phyloP scores from a whole-genome alignment of 2,888 invertebrate genomes.

The Deladenus siricidicola region DNA sequence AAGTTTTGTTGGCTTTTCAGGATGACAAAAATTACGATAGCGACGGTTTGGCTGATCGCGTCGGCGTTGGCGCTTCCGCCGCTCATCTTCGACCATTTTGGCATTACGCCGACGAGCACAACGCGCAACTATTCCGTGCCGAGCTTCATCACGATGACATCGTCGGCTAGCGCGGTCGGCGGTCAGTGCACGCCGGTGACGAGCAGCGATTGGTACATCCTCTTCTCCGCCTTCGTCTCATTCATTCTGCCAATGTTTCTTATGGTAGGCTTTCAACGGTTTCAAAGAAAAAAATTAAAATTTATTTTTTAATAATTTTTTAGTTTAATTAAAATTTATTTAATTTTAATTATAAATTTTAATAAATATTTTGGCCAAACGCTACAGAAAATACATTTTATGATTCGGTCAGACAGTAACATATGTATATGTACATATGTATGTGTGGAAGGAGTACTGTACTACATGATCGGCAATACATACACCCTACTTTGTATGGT shows the following conservation, averaged over 20 bases:
- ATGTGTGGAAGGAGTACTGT: too few relatives aligned
- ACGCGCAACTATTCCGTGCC: too few relatives aligned
- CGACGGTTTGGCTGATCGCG: slow-evolving; percentile 76
- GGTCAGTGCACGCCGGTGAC: slow-evolving; percentile 39
- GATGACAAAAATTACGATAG: slow-evolving; percentile 44
- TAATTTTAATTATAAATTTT: too few relatives aligned
- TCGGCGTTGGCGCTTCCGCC: slow-evolving; percentile 93
- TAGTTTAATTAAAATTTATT: too few relatives aligned
- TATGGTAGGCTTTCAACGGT: slow-evolving; percentile 34
- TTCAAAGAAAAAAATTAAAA: too few relatives aligned
- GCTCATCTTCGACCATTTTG: slow-evolving; percentile 60
- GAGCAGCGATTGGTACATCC: slow-evolving; percentile 40
- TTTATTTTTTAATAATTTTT: too few relatives aligned
- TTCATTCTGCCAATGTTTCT: slow-evolving; percentile 49
- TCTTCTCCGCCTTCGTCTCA: slow-evolving; percentile 50
- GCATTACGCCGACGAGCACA: slow-evolving; percentile 3
- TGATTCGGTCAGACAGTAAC: too few relatives aligned
- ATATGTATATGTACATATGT: too few relatives aligned
- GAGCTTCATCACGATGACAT: neutral
- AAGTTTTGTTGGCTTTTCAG: slow-evolving; percentile 21
- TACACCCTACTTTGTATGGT: too few relatives aligned
- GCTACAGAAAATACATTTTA: too few relatives aligned
- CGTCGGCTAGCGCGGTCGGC: slow-evolving; percentile 1
- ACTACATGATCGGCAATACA: too few relatives aligned
- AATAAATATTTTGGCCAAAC: too few relatives aligned